These are phyloP conservation scores for Phaethornis superciliosus DNA, from an alignment of 2,113 vertebrate genomes.

Conservation along the genomic window DNA sequence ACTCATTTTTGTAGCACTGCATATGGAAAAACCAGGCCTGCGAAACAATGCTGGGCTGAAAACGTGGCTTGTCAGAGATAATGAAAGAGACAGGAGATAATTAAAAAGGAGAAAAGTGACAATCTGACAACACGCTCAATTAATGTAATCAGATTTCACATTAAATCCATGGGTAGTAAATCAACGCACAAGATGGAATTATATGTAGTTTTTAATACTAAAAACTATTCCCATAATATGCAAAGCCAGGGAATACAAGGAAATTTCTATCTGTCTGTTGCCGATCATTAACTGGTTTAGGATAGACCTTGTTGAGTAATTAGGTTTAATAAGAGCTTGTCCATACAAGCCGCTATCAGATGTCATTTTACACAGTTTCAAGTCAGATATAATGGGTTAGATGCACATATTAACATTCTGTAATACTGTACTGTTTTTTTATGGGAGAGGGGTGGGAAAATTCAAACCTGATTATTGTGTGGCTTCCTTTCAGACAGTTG, in stretches of 20 bases:
- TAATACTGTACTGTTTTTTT: constrained; percentile 23
- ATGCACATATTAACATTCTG: constrained; percentile 48
- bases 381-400: constrained; percentile 25
- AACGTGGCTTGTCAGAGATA: neutral
- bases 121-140: constrained; percentile 55
- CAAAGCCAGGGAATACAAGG: constrained; percentile 37
- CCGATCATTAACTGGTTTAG: constrained; percentile 53
- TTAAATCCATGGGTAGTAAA: neutral
- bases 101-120: constrained; percentile 49
- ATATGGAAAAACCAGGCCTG: neutral
- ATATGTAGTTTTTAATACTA: constrained; percentile 56
- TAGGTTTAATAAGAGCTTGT: constrained; percentile 32
- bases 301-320: constrained; percentile 37
- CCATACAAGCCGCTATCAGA: constrained; percentile 41
- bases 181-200: neutral
- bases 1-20: neutral
- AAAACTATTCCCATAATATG: constrained; percentile 20
- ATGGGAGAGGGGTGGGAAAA: constrained; percentile 59
- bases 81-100: neutral
- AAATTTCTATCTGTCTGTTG: constrained; percentile 27
- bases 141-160: constrained; percentile 31
- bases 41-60: neutral
- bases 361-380: constrained; percentile 49
- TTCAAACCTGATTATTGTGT: constrained; percentile 59
- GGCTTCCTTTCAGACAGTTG: constrained; percentile 51